Evolutionary conservation across 2,113 vertebrate species (phyloP).

Genomic region (Chloropsis hardwickii): DNA sequence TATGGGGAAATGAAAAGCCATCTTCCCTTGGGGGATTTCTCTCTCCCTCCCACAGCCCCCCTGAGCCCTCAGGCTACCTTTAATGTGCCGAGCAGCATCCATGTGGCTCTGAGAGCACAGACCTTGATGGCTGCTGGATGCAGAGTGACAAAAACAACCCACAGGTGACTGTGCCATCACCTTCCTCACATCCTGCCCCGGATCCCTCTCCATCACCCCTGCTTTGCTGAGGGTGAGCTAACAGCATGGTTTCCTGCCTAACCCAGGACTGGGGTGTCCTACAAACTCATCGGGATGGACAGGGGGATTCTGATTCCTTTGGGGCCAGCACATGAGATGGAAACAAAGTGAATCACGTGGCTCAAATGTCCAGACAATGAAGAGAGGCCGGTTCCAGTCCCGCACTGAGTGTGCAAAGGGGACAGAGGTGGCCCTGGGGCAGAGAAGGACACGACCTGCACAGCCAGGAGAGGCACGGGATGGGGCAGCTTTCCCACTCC

Average conservation of each 20-base stretch:
- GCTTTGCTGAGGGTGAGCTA: accelerated
- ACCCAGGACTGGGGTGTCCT: background rate
- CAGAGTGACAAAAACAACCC: background rate
- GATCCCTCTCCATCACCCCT: background rate
- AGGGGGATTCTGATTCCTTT: background rate
- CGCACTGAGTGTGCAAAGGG: accelerated
- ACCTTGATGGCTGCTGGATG: background rate
- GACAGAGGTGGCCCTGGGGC: background rate
- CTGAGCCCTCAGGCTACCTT: background rate
- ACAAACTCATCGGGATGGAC: background rate
- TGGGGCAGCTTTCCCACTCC: background rate
- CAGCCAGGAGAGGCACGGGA: background rate
- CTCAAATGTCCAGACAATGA: background rate
- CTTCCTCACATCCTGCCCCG: background rate
- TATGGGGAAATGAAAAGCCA: constrained; percentile 43
- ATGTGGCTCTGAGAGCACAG: background rate
- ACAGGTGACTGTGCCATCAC: background rate
- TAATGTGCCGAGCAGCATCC: background rate
- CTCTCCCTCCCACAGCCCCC: background rate
- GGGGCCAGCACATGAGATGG: background rate
- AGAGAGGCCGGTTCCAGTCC: background rate
- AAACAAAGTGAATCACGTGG: background rate
- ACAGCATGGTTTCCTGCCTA: background rate
- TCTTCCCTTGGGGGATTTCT: constrained; percentile 36
- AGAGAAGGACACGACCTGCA: background rate